Evolutionary conservation across 1,140 invertebrate species (phyloP).

Genomic region (Fopius arisanus): DNA sequence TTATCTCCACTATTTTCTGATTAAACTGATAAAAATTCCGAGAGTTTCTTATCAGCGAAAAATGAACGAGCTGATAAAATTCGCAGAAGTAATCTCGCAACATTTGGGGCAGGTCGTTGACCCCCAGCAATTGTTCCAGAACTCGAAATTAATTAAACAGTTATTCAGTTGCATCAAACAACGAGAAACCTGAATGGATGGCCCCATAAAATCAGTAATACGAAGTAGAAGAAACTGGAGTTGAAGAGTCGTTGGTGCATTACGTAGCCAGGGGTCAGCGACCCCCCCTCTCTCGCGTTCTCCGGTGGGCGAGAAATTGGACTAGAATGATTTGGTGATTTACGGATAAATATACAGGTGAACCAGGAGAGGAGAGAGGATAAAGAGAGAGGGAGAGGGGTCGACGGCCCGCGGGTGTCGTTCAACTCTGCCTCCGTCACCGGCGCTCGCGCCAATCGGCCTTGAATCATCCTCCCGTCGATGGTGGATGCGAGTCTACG

Average conservation of each 20-base stretch:
- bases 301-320: neutral
- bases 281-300: neutral
- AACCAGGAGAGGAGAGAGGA: slow-evolving; percentile 11
- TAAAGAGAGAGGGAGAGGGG: slow-evolving; percentile 40
- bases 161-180: no score
- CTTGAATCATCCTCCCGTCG: slow-evolving; percentile 52
- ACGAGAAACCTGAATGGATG: no score
- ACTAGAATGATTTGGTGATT: neutral
- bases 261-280: neutral
- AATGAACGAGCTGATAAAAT: no score
- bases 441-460: slow-evolving; percentile 43
- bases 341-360: neutral
- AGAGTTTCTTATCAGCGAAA: no score
- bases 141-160: neutral
- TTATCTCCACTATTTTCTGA: no score
- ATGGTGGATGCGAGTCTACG: slow-evolving; percentile 47
- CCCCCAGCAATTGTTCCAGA: neutral
- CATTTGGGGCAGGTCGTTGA: neutral
- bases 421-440: slow-evolving; percentile 53
- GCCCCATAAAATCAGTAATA: no score
- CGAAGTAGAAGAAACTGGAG: no score
- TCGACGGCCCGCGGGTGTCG: slow-evolving; percentile 56
- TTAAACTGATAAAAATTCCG: no score
- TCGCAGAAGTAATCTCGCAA: neutral
- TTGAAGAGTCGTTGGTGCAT: neutral